Evolutionary conservation across 2,888 invertebrate species (phyloP), one percentile per base, ranked within the genome.

Genomic region (Leucophora obtusa): DNA sequence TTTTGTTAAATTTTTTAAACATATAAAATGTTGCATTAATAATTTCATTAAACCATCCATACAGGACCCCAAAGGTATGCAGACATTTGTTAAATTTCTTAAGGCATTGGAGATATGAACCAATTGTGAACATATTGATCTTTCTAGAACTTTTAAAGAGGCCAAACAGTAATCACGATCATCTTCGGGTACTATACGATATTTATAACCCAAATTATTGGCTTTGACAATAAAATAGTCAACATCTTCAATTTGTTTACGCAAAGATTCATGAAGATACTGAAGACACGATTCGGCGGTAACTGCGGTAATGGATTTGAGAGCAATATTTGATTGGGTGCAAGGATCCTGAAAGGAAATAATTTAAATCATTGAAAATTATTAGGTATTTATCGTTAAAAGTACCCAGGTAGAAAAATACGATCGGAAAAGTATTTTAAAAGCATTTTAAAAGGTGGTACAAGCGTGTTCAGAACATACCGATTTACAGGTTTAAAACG

Each of bases 41-140:
- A 92, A 91, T 84, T 92, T 92, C 65, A 93, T 91, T 4, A 93
- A 87, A 3, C 89, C 88, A 83, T 94, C 93, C 78, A 92, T 92
- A 50, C 91, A 89, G 35, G 87, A 85, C 0, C 93, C 93, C n/a
- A 92, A 87, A 0, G 91, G 92, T 21, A 93, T 88, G 33, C 91
- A 89, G 8, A 91, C 89, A 79, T 91, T 92, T 14, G 92, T 91
- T 8, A 94, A 84, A 71, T 91, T 91, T 69, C 91, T 89, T 59
- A 93, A 85, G 10, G 92, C 91, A 51, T 91, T 91, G 1, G 92
- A 91, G 10, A 93, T 89, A 35, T 92, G 91, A 50, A 92, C 92
- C 53, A 93, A 85, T 82, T 93, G 93, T n/a, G 91, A 91, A 83
- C 92, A 93, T 28, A 93, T 88, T 14, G 91, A 92, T 54, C 92